Percentiles rank a stretch among this genome's conserved stretches.
Conservation (phyloP, 2,797 vertebrate genomes). For the Mallotus villosus region DNA sequence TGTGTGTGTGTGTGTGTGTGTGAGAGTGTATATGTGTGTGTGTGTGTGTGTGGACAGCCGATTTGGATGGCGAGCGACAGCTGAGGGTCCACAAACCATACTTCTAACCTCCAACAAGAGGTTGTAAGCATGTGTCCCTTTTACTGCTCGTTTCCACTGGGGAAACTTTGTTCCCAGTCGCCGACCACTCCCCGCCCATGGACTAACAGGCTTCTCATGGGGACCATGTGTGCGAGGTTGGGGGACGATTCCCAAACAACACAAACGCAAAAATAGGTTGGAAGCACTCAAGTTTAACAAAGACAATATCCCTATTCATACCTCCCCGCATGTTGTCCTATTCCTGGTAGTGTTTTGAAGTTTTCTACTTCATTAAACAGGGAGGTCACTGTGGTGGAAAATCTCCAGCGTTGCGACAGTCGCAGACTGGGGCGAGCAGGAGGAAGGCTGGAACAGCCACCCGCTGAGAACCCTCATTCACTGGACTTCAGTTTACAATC, state of each 20-base stretch:
- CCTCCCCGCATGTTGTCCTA: neutral
- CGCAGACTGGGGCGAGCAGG: neutral
- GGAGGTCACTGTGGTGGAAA: slow-evolving; percentile 12
- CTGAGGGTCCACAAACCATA: neutral
- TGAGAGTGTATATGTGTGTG: neutral
- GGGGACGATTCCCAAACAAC: neutral
- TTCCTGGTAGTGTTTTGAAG: slow-evolving; percentile 10
- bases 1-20: neutral
- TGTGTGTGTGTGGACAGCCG: neutral
- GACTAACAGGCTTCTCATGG: neutral
- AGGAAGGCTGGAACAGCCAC: neutral
- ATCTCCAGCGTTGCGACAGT: slow-evolving; percentile 3
- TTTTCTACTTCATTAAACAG: slow-evolving; percentile 12
- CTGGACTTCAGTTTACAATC: slow-evolving; percentile 12
- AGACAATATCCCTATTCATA: slow-evolving; percentile 10
- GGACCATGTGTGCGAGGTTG: neutral
- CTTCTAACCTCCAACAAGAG: neutral
- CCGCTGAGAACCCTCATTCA: neutral
- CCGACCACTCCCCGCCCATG: neutral
- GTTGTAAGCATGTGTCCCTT: neutral
- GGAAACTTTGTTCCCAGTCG: neutral
- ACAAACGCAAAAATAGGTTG: neutral
- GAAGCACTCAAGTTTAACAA: neutral
- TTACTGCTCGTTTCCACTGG: neutral
- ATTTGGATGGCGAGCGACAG: slow-evolving; percentile 14